A percentile compares a stretch with the other conserved stretches of the same genome.
These are phyloP conservation scores for Steinernema hermaphroditum DNA, from an alignment of 2,888 invertebrate species.

Conservation along the genomic window DNA sequence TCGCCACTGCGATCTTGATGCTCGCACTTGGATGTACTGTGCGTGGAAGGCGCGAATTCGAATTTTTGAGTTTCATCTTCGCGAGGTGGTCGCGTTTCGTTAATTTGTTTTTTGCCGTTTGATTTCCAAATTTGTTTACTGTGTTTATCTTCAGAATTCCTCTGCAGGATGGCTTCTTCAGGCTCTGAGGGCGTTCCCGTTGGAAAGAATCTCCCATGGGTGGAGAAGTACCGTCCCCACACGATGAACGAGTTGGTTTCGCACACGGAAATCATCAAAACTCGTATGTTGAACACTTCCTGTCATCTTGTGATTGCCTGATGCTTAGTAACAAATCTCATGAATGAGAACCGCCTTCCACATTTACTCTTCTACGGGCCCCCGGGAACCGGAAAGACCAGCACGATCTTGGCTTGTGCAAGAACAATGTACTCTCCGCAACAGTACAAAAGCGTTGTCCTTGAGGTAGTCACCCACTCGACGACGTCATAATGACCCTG, in stretches of 20 bases:
- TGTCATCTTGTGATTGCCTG: background rate
- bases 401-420: slow-evolving; percentile 93
- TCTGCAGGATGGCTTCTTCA: background rate
- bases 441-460: slow-evolving; percentile 89
- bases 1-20: too few relatives aligned
- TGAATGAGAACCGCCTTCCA: slow-evolving; percentile 86
- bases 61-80: too few relatives aligned
- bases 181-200: background rate
- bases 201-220: slow-evolving; percentile 72
- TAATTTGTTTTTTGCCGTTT: background rate
- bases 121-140: background rate
- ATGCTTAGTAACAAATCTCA: slow-evolving; percentile 72
- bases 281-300: slow-evolving; percentile 77
- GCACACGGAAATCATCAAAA: slow-evolving; percentile 92
- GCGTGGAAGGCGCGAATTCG: too few relatives aligned
- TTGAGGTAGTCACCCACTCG: slow-evolving; percentile 68
- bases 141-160: background rate
- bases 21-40: too few relatives aligned
- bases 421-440: slow-evolving; percentile 84
- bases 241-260: slow-evolving; percentile 90
- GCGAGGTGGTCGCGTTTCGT: background rate
- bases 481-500: background rate
- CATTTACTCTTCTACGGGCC: slow-evolving; percentile 96
- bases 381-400: slow-evolving; percentile 97
- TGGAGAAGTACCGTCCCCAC: slow-evolving; percentile 95